These are phyloP conservation scores for Dromius quadrimaculatus DNA, from an alignment of 2,888 invertebrate species.

Conservation along the genomic window DNA sequence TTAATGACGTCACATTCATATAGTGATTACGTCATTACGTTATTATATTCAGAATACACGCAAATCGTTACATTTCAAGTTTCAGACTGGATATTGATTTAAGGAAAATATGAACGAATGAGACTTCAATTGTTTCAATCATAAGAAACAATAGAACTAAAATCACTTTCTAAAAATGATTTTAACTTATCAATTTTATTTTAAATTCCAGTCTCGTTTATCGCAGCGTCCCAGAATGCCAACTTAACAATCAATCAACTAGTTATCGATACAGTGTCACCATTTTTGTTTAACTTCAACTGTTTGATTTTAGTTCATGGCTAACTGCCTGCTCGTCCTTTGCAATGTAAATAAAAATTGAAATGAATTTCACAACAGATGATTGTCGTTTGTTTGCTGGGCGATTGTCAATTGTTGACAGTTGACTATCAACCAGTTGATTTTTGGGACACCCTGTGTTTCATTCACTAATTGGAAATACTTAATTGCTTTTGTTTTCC, in stretches of 20 bases:
- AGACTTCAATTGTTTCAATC: neutral
- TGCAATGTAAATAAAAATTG: conserved; percentile 20
- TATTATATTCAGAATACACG: conserved; percentile 42
- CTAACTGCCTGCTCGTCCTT: conserved; percentile 21
- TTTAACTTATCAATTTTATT: too few relatives aligned
- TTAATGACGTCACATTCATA: too few relatives aligned
- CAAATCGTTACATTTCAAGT: conserved; percentile 36
- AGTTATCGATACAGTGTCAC: conserved; percentile 4
- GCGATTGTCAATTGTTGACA: conserved; percentile 4
- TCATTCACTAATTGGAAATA: too few relatives aligned
- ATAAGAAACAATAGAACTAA: neutral
- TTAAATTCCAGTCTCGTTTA: neutral
- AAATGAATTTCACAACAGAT: conserved; percentile 28
- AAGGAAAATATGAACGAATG: neutral
- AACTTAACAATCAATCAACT: conserved; percentile 18
- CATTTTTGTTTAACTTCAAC: conserved; percentile 14
- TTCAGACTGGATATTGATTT: too few relatives aligned
- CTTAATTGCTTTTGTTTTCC: too few relatives aligned
- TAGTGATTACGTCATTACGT: too few relatives aligned
- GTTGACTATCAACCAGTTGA: neutral
- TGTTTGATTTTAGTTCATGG: conserved; percentile 35
- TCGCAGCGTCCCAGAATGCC: too few relatives aligned
- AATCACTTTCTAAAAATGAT: neutral
- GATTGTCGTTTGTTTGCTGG: too few relatives aligned
- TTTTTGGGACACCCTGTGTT: too few relatives aligned